Conservation (phyloP, 1,140 invertebrate genomes). For the Helicorthomorpha holstii region DNA sequence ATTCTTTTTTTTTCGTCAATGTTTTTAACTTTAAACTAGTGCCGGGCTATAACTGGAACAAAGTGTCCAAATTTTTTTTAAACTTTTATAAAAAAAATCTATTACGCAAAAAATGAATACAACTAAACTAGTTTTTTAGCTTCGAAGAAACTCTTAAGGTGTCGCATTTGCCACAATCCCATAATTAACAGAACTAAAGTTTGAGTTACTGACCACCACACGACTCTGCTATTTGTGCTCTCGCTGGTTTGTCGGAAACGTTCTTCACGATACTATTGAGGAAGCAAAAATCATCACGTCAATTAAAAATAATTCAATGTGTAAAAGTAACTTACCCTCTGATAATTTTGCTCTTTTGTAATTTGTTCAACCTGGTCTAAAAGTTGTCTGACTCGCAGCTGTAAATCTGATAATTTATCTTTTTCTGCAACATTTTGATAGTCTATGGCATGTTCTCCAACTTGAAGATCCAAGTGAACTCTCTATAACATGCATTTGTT, state of each 20-base stretch:
- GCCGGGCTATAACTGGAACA: too few relatives aligned
- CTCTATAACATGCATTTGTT: slow-evolving; percentile 36
- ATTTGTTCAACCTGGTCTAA: slow-evolving; percentile 98
- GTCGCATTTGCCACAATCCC: slow-evolving; percentile 98
- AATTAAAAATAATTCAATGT: background rate
- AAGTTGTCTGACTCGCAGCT: slow-evolving; percentile 84
- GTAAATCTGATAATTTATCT: slow-evolving; percentile 91
- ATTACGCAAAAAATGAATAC: too few relatives aligned
- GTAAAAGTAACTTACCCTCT: slow-evolving; percentile 52
- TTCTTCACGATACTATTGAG: slow-evolving; percentile 86
- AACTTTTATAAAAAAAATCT: too few relatives aligned
- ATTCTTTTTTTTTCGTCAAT: too few relatives aligned
- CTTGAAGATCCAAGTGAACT: slow-evolving; percentile 97
- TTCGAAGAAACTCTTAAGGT: slow-evolving; percentile 98
- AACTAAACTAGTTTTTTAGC: slow-evolving; percentile 91
- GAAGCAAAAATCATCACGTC: slow-evolving; percentile 9
- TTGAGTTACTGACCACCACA: slow-evolving; percentile 96
- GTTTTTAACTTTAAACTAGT: too few relatives aligned
- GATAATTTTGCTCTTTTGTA: slow-evolving; percentile 98
- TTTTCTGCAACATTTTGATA: slow-evolving; percentile 95
- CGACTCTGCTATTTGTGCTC: slow-evolving; percentile 88
- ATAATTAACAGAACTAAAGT: slow-evolving; percentile 74
- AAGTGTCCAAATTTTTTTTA: too few relatives aligned
- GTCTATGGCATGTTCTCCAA: slow-evolving; percentile 96
- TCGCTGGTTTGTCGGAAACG: slow-evolving; percentile 93